Percentiles rank a stretch among this genome's conserved stretches.
phyloP scores from a whole-genome alignment of 1,140 invertebrate species.

The Drosophila kanapiae region DNA sequence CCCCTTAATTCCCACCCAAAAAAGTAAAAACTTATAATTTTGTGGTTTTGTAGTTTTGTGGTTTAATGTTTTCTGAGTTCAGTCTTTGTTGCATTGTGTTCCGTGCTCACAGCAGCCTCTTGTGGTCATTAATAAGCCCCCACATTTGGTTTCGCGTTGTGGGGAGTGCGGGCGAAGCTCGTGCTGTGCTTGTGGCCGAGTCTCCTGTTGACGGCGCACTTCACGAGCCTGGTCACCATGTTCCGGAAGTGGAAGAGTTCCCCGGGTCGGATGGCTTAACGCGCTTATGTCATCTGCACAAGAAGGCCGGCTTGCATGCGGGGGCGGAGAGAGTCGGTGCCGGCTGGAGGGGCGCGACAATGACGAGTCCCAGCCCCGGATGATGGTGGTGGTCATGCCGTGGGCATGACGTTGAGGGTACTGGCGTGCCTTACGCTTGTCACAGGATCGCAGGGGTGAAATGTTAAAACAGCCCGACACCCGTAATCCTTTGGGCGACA shows the following conservation, averaged over 20 bases:
- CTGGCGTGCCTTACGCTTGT: slow-evolving; percentile 73
- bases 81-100: slow-evolving; percentile 40
- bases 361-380: slow-evolving; percentile 53
- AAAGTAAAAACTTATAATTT: slow-evolving; percentile 13
- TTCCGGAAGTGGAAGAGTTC: background rate
- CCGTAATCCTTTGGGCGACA: slow-evolving; percentile 18
- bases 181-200: slow-evolving; percentile 28
- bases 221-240: slow-evolving; percentile 26
- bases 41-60: slow-evolving; percentile 7
- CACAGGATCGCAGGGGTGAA: slow-evolving; percentile 31
- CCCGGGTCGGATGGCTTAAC: slow-evolving; percentile 39
- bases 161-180: slow-evolving; percentile 38
- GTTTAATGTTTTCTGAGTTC: slow-evolving; percentile 48
- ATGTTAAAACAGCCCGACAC: slow-evolving; percentile 31
- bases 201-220: slow-evolving; percentile 50
- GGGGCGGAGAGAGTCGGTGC: slow-evolving; percentile 42
- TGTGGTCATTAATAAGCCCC: slow-evolving; percentile 67
- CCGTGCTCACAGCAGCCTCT: slow-evolving; percentile 28
- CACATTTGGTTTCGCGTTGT: slow-evolving; percentile 22
- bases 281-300: slow-evolving; percentile 69
- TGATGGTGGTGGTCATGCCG: background rate
- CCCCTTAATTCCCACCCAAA: background rate
- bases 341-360: slow-evolving; percentile 48
- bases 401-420: background rate
- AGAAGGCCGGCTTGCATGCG: slow-evolving; percentile 27